These are phyloP conservation scores for Rostratula benghalensis DNA, from an alignment of 2,113 vertebrate genomes.

Conservation along the genomic window DNA sequence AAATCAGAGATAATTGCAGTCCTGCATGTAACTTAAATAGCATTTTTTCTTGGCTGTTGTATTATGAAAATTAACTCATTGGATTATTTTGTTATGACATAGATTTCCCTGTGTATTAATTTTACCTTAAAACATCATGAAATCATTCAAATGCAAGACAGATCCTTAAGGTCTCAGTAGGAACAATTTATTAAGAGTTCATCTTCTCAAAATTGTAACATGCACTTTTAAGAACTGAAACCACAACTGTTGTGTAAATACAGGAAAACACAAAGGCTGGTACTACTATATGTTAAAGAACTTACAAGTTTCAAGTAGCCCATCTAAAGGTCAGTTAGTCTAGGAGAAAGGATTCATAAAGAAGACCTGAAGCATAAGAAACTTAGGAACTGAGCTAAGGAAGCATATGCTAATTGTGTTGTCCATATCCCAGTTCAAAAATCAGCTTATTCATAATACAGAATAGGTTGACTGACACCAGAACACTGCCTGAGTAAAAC, in stretches of 20 bases:
- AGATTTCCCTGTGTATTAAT: not conserved
- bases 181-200: slow-evolving; percentile 6
- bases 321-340: slow-evolving; percentile 29
- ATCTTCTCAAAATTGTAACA: not conserved
- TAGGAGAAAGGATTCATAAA: slow-evolving; percentile 11
- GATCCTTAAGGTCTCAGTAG: not conserved
- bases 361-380: not conserved
- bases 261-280: slow-evolving; percentile 16
- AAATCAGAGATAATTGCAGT: not conserved
- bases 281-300: not conserved
- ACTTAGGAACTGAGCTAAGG: not conserved
- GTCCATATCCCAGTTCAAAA: not conserved
- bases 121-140: not conserved
- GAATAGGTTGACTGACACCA: slow-evolving; percentile 1
- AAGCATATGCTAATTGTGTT: not conserved
- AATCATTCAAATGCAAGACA: not conserved
- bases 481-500: slow-evolving; percentile 47
- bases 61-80: not conserved
- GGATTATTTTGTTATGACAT: not conserved
- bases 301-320: not conserved
- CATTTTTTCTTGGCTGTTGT: not conserved
- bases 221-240: slow-evolving; percentile 26
- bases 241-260: slow-evolving; percentile 31
- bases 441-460: slow-evolving; percentile 11
- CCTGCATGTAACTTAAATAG: not conserved